Conservation (phyloP, 1,140 invertebrate genomes). For the Acromyrmex heyeri region DNA sequence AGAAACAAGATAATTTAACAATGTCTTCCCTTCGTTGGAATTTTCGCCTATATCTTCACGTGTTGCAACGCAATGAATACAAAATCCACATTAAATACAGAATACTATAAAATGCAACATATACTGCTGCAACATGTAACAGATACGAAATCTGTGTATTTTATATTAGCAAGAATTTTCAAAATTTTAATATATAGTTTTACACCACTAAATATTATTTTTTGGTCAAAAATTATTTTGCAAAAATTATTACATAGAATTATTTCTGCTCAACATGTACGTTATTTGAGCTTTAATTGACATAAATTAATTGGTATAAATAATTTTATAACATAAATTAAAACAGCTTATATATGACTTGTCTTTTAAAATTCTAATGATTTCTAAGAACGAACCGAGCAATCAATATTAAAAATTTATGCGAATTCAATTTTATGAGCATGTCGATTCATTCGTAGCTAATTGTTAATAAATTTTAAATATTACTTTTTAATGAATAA, state of each 20-base stretch:
- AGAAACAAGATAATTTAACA: conserved; percentile 23
- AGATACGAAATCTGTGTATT: background rate
- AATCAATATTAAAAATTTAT: background rate
- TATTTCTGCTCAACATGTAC: background rate
- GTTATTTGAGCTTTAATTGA: background rate
- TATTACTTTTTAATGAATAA: conserved; percentile 1
- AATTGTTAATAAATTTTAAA: conserved; percentile 32
- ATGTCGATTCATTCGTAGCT: background rate
- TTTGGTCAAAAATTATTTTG: too few species aligned
- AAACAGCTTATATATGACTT: background rate
- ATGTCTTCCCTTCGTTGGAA: background rate
- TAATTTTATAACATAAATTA: too few species aligned
- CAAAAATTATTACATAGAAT: background rate
- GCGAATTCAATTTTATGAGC: background rate
- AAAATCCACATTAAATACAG: background rate
- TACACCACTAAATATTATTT: too few species aligned
- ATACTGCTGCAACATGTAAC: background rate
- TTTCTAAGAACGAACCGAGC: background rate
- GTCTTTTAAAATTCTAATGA: background rate
- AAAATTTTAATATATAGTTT: conserved; percentile 1
- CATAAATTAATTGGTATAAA: too few species aligned
- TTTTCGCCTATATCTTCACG: conserved; percentile 10
- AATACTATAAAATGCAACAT: background rate
- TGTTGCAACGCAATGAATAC: background rate
- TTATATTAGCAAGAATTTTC: background rate